Evolutionary conservation across 37 sponge, comb jelly and placozoan species (phyloP), one percentile per base, ranked within the genome.

Genomic region (Ephydatia muelleri): DNA sequence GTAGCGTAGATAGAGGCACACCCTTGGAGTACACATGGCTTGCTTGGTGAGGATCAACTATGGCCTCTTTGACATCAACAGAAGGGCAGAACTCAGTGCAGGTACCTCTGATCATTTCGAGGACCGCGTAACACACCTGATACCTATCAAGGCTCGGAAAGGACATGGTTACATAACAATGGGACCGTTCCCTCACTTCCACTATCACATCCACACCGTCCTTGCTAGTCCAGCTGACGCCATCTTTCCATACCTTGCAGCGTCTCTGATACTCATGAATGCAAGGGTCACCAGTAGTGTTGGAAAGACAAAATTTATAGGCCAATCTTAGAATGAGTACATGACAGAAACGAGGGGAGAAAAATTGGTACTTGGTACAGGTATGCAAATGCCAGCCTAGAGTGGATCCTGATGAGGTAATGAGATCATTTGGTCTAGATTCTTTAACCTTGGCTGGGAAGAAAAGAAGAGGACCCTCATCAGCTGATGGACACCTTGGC

Each of bases 181-280:
- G 76, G 30, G 3, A 9, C 75, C 76, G 65, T 35, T 65, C 77
- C 14, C 66, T 36, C 40, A 84, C 36, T 65, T 76, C 84, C 30
- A 84, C 77, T 32, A 72, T 6, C 37, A 64, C 75, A 33, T 84
- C 77, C 30, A 73, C 65, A 16, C 84, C 84, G 34, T 65, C 30
- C 25, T 36, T 29, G 38, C 22, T 64, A 13, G 32, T 65, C 84
- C 84, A 84, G 28, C 33, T 34, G 39, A 84, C 65, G 25, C 84
- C 84, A 84, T 19, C 30, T 29, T 48, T 84, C 84, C 84, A 84
- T 14, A 76, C 34, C 13, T 40, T 66, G 68, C 84, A 84, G 21
- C 57, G 34, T 29, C 84, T 32, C 36, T 65, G 65, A 13, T 76
- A 36, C 23, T 76, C 76, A 16, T 38, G 48, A 16, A 26, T n/a